Percentiles rank a stretch among this genome's conserved stretches.
These are phyloP conservation scores for Zaprionus tsacasi DNA, from an alignment of 1,140 invertebrate species.

Conservation along the genomic window DNA sequence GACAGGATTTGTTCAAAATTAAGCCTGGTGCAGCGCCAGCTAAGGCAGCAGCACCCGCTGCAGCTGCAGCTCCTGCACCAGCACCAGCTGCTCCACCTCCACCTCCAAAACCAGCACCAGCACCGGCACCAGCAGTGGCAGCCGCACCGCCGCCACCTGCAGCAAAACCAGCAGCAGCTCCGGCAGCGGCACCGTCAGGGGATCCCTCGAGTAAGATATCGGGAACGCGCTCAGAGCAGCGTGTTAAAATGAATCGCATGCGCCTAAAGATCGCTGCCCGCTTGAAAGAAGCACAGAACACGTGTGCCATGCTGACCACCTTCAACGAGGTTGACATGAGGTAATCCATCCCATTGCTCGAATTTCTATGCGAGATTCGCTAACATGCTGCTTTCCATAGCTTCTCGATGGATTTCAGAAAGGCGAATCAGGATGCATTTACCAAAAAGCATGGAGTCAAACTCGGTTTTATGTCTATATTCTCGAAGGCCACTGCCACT, in stretches of 20 bases:
- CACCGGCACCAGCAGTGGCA: slow-evolving; percentile 88
- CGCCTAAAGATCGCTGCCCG: slow-evolving; percentile 96
- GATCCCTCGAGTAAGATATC: slow-evolving; percentile 89
- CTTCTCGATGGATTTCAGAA: slow-evolving; percentile 97
- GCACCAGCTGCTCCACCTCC: slow-evolving; percentile 61
- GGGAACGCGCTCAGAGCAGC: slow-evolving; percentile 95
- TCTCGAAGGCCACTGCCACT: slow-evolving; percentile 96
- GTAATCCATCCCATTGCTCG: slow-evolving; percentile 84
- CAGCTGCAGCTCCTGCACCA: slow-evolving; percentile 84
- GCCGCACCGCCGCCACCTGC: slow-evolving; percentile 85
- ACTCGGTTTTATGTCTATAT: slow-evolving; percentile 99
- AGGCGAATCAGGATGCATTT: slow-evolving; percentile 93
- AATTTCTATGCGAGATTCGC: background rate
- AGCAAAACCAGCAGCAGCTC: slow-evolving; percentile 82
- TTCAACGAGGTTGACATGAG: slow-evolving; percentile 99
- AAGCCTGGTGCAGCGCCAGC: slow-evolving; percentile 86
- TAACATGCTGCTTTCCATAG: slow-evolving; percentile 84
- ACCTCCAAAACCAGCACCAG: slow-evolving; percentile 64
- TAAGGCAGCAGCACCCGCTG: slow-evolving; percentile 30
- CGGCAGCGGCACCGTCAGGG: slow-evolving; percentile 84
- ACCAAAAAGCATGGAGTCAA: slow-evolving; percentile 97
- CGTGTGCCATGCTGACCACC: slow-evolving; percentile 99
- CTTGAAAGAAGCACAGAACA: slow-evolving; percentile 99
- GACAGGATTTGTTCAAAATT: slow-evolving; percentile 92
- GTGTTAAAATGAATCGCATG: slow-evolving; percentile 99